Evolutionary conservation across 2,888 invertebrate genomes (phyloP).

Genomic region (Sarcophaga rosellei): DNA sequence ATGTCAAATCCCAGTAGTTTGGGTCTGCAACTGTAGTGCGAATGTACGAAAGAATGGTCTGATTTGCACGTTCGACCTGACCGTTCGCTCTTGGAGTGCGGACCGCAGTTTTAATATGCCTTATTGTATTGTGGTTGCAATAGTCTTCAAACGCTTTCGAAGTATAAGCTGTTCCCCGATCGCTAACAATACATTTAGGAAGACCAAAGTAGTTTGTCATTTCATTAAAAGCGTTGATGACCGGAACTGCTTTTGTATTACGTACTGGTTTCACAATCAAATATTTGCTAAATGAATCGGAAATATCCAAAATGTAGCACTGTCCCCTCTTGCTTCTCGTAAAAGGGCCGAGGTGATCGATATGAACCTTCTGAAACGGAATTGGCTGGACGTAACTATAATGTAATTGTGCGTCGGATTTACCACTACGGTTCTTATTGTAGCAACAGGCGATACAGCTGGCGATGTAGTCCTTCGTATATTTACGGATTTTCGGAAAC

Average conservation of each 20-base stretch:
- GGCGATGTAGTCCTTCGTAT: constrained; percentile 1
- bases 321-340: background rate
- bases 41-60: too few relatives aligned
- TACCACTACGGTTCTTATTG: too few relatives aligned
- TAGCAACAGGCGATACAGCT: too few relatives aligned
- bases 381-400: background rate
- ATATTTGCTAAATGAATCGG: constrained; percentile 9
- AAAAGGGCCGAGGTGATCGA: too few relatives aligned
- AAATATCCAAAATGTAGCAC: background rate
- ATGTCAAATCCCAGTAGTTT: background rate
- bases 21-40: background rate
- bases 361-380: background rate
- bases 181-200: background rate
- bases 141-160: background rate
- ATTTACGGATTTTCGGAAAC: constrained; percentile 8
- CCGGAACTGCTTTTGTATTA: background rate
- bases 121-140: background rate
- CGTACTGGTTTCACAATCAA: background rate
- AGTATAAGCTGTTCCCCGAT: constrained; percentile 3
- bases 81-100: too few relatives aligned
- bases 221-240: background rate
- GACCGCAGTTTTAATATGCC: constrained; percentile 5
- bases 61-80: too few relatives aligned
- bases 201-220: constrained; percentile 3
- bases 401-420: background rate